Base-by-base conservation (phyloP, 2,888 invertebrate species). In the Aporophyla nigra region DNA sequence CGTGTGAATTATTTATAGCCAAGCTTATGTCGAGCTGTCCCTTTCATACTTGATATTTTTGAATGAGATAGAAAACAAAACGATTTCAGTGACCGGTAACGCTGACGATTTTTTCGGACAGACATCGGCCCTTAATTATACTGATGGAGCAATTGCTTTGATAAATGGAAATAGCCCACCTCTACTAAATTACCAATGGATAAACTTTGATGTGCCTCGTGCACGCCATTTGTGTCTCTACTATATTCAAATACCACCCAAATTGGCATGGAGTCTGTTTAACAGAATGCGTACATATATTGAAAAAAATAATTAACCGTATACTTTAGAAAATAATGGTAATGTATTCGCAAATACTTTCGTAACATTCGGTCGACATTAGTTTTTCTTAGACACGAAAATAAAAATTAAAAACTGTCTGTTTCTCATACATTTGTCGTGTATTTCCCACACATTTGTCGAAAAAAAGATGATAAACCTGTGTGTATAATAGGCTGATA, bases 81-180 rank as follows among this genome's bases (percentile, higher is more conserved):
- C 69, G 51, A 59, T 59, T 27, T 54, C 63, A 77, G 71, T 53
- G 59, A 74, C 69, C 72, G 69, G 82, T 74, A 63, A 62, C 71
- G 54, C 51, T 71, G 71, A 61, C 74, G 66, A 54, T 67, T 9
- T 71, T 70, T 69, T 67, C 0, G 43, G 69, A 66, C 62, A 58
- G 62, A 61, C 27, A 54, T 63, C 40, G 24, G 53, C 65, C 71
- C 72, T 83, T 76, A 84, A 85, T 89, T 86, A 87, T 76, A 76
- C 67, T 82, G 79, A 86, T 86, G 80, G 82, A 74, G 71, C 75
- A 72, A 85, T 88, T 84, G 40, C 70, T 81, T 83, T 87, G 83
- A 90, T 84, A 83, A 86, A 87, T 85, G 76, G 80, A 80, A 84
- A 83, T 65, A 76, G 79, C 74, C 74, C 82, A 82, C 69, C 66